These are phyloP conservation scores for Hippocampus comes DNA, from an alignment of 2,113 vertebrate species.

Conservation along the genomic window DNA sequence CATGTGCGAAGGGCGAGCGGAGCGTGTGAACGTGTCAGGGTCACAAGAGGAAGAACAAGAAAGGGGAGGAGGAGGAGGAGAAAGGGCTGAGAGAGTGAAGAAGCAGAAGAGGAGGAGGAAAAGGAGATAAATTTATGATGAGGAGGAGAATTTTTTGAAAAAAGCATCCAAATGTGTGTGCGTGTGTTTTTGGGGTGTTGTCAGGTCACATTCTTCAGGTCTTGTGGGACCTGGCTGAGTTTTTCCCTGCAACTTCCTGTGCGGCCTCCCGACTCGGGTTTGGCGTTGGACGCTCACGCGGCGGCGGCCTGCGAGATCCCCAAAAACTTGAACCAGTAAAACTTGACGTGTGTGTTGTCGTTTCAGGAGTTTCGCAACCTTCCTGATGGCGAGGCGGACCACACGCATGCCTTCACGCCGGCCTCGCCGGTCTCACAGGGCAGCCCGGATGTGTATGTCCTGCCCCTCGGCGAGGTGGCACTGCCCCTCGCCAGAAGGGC, in stretches of 20 bases:
- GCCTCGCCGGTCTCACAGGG: constrained; percentile 77
- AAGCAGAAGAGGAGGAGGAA: not conserved
- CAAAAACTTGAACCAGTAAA: not conserved
- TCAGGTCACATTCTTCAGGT: not conserved
- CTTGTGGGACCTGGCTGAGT: not conserved
- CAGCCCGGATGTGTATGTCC: constrained; percentile 88
- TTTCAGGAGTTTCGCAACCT: constrained; percentile 91
- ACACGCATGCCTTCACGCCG: constrained; percentile 78
- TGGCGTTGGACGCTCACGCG: not conserved
- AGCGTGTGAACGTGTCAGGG: not conserved
- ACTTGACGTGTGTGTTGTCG: not conserved
- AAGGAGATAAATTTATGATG: not conserved
- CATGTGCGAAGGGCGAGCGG: not conserved
- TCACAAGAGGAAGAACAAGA: not conserved
- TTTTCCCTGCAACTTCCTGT: not conserved
- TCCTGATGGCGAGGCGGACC: constrained; percentile 81
- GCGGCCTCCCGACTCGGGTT: not conserved
- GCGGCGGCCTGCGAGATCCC: too few species aligned
- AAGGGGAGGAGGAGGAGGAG: not conserved
- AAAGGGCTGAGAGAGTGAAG: not conserved
- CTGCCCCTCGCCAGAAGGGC: constrained; percentile 89
- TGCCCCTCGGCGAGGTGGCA: constrained; percentile 89
- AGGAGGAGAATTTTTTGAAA: not conserved
- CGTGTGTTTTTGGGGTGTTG: not conserved
- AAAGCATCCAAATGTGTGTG: not conserved